Evolutionary conservation across 92 coral and sea anemone species (phyloP).

Genomic region (Pocillopora meandrina): DNA sequence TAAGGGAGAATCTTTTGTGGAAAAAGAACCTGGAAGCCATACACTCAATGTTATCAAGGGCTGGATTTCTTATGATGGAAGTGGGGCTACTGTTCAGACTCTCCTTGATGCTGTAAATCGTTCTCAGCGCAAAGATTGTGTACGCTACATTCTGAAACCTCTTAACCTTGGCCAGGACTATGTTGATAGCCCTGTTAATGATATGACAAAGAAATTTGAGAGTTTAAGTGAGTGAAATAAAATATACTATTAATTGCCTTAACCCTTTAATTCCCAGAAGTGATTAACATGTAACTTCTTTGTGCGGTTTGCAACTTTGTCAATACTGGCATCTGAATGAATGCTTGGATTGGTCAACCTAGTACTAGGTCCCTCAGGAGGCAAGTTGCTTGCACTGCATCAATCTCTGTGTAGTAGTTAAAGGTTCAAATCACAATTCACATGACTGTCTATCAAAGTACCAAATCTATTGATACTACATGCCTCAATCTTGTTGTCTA

Average conservation of each 20-base stretch:
- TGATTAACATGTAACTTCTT: background rate
- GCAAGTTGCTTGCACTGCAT: too few relatives aligned
- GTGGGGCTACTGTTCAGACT: conserved; percentile 48
- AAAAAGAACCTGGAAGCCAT: conserved; percentile 48
- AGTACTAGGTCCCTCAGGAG: too few relatives aligned
- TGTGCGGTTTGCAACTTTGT: too few relatives aligned
- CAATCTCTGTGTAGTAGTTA: too few relatives aligned
- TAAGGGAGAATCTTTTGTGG: conserved; percentile 33
- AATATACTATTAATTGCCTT: too few relatives aligned
- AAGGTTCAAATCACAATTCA: too few relatives aligned
- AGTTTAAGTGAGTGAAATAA: background rate
- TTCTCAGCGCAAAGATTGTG: conserved; percentile 57
- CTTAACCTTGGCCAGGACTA: conserved; percentile 33
- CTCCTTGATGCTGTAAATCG: conserved; percentile 43
- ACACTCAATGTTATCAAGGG: conserved; percentile 51
- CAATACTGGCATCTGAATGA: too few relatives aligned
- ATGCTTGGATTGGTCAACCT: too few relatives aligned
- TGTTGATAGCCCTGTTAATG: conserved; percentile 18
- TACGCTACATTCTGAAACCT: conserved; percentile 38
- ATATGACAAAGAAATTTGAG: conserved; percentile 22
- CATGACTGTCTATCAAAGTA: too few relatives aligned
- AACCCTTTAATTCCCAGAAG: background rate
- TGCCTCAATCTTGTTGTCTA: too few relatives aligned
- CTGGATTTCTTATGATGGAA: conserved; percentile 62
- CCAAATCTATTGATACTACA: too few relatives aligned